Base-by-base conservation (phyloP, 1,140 invertebrate species). In the Heliothis virescens region DNA sequence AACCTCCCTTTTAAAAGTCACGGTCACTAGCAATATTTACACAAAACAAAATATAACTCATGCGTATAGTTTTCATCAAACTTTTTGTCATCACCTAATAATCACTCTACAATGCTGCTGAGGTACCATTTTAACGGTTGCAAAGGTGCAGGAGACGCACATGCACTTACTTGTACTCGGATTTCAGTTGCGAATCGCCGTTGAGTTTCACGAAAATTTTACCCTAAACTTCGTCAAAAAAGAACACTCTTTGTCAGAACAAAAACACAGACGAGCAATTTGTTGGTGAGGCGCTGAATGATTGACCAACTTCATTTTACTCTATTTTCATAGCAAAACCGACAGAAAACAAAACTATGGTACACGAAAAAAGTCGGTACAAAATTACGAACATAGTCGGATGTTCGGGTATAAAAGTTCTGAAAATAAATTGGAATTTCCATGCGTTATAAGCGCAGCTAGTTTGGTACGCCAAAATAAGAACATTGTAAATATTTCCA, bases 271-370 rank as follows among this genome's bases (percentile, higher is more conserved):
- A 26, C 48, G 29, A 26, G 52, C 75, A 67, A 78, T 67, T 67
- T 63, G 52, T 78, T 47, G 5, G 75, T 47, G 21, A 63, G 57
- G 34, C 41, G n/a, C 16, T 73, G 69, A 73, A 65, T 73, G 78
- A 79, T 72, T 79, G 57, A 79, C 67, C 52, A 48, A 47, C 63
- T 69, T 34, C 29, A 16, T 78, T 78, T 78, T 78, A 48, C 50
- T 67, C 26, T 60, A 73, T 62, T 60, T 63, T 57, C 59, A 41
- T 62, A 69, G 48, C 67, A 55, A 50, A 41, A 63, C 73, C 29
- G 26, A 72, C 15, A 9, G 26, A 48, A 79, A 63, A 79, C 67
- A 79, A 48, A 53, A 73, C 21, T 26, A 67, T 34, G 11, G 57
- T 29, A 60, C 72, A 50, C 34, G 52, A 41, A 63, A 73, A 79